phyloP scores from a whole-genome alignment of 2,113 vertebrate genomes.

The Neotoma lepida region DNA sequence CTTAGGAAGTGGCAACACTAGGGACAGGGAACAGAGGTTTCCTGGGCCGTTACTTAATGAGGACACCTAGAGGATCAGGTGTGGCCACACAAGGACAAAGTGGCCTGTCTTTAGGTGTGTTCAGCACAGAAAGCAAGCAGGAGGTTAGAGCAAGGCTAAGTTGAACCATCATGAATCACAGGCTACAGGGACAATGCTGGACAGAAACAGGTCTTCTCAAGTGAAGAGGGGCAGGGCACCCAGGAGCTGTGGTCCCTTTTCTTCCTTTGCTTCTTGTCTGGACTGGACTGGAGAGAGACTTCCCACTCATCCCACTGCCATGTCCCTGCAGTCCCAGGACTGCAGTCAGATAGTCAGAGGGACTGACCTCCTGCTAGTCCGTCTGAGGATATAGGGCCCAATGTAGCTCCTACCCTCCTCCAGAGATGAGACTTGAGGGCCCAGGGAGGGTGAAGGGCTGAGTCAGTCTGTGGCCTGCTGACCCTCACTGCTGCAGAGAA shows the following conservation, averaged over 20 bases:
- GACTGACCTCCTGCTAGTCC: not conserved
- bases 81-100: not conserved
- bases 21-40: not conserved
- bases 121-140: not conserved
- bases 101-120: not conserved
- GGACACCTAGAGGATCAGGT: no score
- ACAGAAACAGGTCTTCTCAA: not conserved
- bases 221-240: not conserved
- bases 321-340: not conserved
- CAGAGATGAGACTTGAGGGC: not conserved
- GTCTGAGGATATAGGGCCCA: not conserved
- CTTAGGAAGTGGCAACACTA: no score
- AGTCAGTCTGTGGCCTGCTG: not conserved
- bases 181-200: not conserved
- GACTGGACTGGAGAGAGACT: not conserved
- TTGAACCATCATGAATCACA: not conserved
- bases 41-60: not conserved
- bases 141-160: not conserved
- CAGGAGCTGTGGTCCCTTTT: not conserved
- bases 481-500: not conserved
- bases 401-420: no score
- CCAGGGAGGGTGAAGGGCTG: not conserved
- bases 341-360: not conserved
- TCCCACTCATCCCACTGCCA: not conserved
- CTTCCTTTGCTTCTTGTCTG: not conserved